Evolutionary conservation across 2,113 vertebrate genomes (phyloP).

Genomic region (Dicrurus megarhynchus): DNA sequence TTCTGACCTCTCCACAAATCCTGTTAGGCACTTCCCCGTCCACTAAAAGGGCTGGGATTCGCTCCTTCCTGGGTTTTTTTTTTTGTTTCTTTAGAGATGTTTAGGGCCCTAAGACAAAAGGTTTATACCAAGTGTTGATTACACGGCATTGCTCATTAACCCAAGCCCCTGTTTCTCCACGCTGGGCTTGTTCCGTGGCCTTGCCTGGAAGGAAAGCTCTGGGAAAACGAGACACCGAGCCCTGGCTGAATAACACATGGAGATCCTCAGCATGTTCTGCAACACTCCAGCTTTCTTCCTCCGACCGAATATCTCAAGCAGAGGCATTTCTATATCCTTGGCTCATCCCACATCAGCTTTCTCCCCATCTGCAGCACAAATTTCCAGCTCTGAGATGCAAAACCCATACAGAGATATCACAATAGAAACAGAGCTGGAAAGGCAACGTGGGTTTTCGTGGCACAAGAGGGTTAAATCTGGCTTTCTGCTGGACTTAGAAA

Average conservation of each 20-base stretch:
- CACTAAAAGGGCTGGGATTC: background rate
- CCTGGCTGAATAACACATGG: fast-evolving
- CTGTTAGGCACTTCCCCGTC: background rate
- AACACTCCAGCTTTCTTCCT: background rate
- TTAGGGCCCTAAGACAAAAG: background rate
- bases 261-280: background rate
- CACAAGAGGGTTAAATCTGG: background rate
- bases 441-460: fast-evolving
- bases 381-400: fast-evolving
- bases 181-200: background rate
- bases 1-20: background rate
- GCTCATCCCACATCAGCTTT: background rate
- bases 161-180: background rate
- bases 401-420: background rate
- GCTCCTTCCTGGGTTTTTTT: background rate
- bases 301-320: background rate
- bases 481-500: background rate
- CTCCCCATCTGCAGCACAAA: background rate
- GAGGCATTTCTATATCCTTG: fast-evolving
- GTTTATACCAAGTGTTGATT: background rate
- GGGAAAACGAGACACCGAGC: background rate
- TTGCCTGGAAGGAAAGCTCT: background rate
- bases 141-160: slow-evolving; percentile 26
- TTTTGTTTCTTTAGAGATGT: background rate
- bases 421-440: background rate